Conservation (phyloP, 2,888 invertebrate genomes). For the Eremobia ochroleuca region DNA sequence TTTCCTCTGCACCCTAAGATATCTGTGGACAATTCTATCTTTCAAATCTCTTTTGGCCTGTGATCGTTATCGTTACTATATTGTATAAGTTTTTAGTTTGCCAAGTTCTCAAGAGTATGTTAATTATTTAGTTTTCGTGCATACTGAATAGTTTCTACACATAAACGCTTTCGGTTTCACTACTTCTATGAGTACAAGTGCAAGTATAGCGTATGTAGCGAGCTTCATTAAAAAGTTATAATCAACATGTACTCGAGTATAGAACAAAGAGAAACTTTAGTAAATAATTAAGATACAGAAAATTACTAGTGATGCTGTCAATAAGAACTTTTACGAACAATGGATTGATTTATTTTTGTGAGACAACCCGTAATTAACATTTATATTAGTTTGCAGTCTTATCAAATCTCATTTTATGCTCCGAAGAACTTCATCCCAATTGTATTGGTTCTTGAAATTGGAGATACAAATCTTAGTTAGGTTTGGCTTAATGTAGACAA, state of each 20-base stretch:
- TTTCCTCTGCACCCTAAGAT: no score
- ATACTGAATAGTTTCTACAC: background rate
- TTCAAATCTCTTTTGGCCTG: background rate
- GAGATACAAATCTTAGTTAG: conserved; percentile 13
- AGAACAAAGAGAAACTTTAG: conserved; percentile 8
- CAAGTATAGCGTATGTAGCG: background rate
- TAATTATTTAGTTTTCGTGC: background rate
- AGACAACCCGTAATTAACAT: background rate
- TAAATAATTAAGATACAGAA: background rate
- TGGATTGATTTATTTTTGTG: conserved; percentile 3
- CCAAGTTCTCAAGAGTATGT: background rate
- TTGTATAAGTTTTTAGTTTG: background rate
- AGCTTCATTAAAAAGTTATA: conserved; percentile 35
- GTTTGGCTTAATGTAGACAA: conserved; percentile 15
- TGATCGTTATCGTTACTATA: background rate
- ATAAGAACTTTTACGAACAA: conserved; percentile 2
- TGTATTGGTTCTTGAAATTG: conserved; percentile 29
- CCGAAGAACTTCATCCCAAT: conserved; percentile 25
- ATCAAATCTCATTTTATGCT: conserved; percentile 35
- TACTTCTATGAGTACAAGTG: background rate
- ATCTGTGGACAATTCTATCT: background rate
- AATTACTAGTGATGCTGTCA: background rate
- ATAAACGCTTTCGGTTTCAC: background rate
- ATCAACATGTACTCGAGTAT: conserved; percentile 7
- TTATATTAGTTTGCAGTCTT: conserved; percentile 21